Evolutionary conservation across 1,140 invertebrate genomes (phyloP), one percentile per base, ranked within the genome.

Genomic region (Drosophila auraria): DNA sequence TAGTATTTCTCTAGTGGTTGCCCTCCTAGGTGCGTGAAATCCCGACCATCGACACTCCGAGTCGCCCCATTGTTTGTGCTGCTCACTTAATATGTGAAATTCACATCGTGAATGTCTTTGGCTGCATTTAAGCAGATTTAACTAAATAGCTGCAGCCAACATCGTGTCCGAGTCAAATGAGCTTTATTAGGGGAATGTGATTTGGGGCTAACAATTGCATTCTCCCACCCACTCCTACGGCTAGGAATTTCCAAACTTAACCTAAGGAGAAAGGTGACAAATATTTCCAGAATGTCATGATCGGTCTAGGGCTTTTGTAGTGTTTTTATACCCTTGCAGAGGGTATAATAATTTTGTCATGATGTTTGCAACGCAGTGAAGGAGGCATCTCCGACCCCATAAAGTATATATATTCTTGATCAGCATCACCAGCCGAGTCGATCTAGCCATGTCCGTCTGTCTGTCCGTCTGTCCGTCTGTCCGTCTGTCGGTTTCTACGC

Each of bases 171-270:
- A 33, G 33, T 38, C 58, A 78, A 86, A 74, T 84, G 70, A 73
- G 82, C 72, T 84, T 83, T 82, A 84, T 83, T 72, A 44, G 40
- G 23, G 3, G 11, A 53, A 61, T 50, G 53, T 54, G 51, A 72
- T 45, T 74, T 61, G 17, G 54, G 68, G 51, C 38, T 61, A 74
- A 74, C 69, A 73, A 60, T 47, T 74, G 71, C 30, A 73, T 61
- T 57, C n/a, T n/a, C n/a, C 3, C 14, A 36, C 12, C 36, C n/a
- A 63, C 33, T 49, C n/a, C 33, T 30, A 11, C 40, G 20, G 12
- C 20, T 15, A 8, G 49, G n/a, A 51, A 70, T 70, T 27, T 45
- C 38, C 23, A 30, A 38, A 17, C 38, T 15, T 61, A 53, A 57
- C 15, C 36, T 15, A 25, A n/a, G 38, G 20, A 15, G 14, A 25